Conservation (phyloP, 2,113 vertebrate species). For the Riparia riparia region DNA sequence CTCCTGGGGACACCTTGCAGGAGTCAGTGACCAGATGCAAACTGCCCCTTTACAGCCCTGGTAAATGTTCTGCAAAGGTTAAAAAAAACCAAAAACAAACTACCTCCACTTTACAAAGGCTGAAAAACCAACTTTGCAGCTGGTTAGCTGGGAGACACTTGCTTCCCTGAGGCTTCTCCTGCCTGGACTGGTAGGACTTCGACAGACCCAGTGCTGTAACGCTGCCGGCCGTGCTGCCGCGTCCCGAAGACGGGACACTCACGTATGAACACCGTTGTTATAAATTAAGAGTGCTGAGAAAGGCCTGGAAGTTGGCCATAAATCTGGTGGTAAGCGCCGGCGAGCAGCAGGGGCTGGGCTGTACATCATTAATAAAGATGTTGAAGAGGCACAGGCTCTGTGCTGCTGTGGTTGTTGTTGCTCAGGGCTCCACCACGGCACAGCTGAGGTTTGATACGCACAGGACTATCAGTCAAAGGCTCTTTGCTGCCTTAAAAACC, state of each 20-base stretch:
- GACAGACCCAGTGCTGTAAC: background rate
- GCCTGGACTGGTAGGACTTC: background rate
- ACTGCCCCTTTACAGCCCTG: background rate
- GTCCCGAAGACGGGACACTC: rapidly evolving
- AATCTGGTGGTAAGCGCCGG: background rate
- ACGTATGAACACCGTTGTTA: background rate
- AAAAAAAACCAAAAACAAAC: background rate
- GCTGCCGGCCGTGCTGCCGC: rapidly evolving
- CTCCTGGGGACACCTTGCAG: background rate
- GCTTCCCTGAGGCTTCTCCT: background rate
- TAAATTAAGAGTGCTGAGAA: background rate
- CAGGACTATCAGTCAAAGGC: background rate
- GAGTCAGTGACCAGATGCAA: background rate
- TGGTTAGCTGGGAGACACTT: background rate
- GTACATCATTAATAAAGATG: conserved; percentile 47
- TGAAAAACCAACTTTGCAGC: background rate
- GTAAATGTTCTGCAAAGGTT: background rate
- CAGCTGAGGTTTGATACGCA: background rate
- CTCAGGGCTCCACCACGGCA: background rate
- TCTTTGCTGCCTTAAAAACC: background rate
- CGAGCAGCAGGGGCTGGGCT: background rate
- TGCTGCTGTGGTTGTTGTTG: background rate
- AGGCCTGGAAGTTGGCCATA: conserved; percentile 26
- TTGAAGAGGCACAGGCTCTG: background rate
- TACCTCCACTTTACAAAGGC: background rate